phyloP scores from a whole-genome alignment of 2,113 vertebrate genomes.

The Cranoglanis bouderius region DNA sequence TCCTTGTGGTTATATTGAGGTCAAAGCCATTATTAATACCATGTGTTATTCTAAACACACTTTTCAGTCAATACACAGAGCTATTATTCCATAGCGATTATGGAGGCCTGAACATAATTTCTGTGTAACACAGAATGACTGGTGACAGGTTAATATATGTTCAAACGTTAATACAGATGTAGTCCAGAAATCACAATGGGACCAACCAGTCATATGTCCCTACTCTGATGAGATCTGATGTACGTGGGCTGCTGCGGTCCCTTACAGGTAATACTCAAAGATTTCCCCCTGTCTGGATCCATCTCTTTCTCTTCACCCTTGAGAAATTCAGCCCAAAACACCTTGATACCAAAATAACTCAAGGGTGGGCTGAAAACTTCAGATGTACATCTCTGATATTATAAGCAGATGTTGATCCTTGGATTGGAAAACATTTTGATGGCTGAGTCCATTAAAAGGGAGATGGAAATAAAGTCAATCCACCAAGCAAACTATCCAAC shows the following conservation, averaged over 20 bases:
- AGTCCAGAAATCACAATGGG: constrained; percentile 12
- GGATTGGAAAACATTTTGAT: not conserved
- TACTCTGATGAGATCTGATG: not conserved
- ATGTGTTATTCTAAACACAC: constrained; percentile 23
- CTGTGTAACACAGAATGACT: not conserved
- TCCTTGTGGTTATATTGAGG: constrained; percentile 9
- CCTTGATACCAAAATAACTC: not conserved
- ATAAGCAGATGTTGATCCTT: constrained; percentile 5
- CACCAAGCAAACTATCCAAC: not conserved
- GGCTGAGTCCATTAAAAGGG: not conserved
- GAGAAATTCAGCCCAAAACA: not conserved
- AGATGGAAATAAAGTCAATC: not conserved
- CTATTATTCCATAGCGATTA: constrained; percentile 9
- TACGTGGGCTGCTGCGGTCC: not conserved
- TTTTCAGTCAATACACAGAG: constrained; percentile 19
- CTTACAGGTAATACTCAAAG: not conserved
- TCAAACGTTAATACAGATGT: not conserved
- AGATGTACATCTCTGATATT: not conserved
- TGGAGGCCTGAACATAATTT: not conserved
- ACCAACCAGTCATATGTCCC: not conserved
- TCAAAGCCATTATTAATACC: constrained; percentile 29
- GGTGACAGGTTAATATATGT: constrained; percentile 17
- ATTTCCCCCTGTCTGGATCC: not conserved
- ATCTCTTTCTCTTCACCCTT: not conserved
- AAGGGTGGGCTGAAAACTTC: not conserved